A percentile compares a stretch with the other conserved stretches of the same genome.
Conservation (phyloP, 2,797 vertebrate species). For the Arnoldichthys spilopterus region DNA sequence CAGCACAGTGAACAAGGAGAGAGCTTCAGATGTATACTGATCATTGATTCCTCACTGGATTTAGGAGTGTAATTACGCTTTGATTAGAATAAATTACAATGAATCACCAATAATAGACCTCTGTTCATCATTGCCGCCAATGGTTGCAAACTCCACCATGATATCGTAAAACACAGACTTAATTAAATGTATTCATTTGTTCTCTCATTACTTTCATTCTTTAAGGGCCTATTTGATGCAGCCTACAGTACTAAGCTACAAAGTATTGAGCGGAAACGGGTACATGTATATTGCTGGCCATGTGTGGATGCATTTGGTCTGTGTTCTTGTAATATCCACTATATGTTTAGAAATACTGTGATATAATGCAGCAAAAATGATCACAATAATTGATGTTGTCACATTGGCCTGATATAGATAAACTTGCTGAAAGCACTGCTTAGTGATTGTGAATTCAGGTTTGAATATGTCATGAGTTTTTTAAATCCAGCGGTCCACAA, state of each 20-base stretch:
- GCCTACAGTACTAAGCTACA: not conserved
- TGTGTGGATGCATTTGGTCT: too few relatives aligned
- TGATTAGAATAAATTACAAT: conserved; percentile 79
- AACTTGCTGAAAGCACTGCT: not conserved
- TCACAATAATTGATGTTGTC: too few relatives aligned
- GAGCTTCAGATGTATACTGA: conserved; percentile 44
- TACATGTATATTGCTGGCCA: conserved; percentile 21
- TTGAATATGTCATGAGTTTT: not conserved
- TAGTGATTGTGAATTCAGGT: not conserved
- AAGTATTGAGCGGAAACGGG: conserved; percentile 14
- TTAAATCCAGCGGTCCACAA: not conserved
- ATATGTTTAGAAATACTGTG: too few relatives aligned
- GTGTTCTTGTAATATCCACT: too few relatives aligned
- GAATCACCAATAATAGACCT: conserved; percentile 83
- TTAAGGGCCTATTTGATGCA: conserved; percentile 28
- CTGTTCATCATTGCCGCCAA: conserved; percentile 74
- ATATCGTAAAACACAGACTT: conserved; percentile 77
- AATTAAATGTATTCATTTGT: conserved; percentile 74
- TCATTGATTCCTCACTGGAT: conserved; percentile 67
- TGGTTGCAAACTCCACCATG: conserved; percentile 67
- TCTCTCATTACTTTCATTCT: conserved; percentile 41
- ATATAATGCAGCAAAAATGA: too few relatives aligned
- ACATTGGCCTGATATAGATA: too few relatives aligned
- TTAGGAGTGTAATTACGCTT: conserved; percentile 71
- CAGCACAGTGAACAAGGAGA: conserved; percentile 31